Conservation (phyloP, 2,888 invertebrate species). For the Stenotaenia linearis region DNA sequence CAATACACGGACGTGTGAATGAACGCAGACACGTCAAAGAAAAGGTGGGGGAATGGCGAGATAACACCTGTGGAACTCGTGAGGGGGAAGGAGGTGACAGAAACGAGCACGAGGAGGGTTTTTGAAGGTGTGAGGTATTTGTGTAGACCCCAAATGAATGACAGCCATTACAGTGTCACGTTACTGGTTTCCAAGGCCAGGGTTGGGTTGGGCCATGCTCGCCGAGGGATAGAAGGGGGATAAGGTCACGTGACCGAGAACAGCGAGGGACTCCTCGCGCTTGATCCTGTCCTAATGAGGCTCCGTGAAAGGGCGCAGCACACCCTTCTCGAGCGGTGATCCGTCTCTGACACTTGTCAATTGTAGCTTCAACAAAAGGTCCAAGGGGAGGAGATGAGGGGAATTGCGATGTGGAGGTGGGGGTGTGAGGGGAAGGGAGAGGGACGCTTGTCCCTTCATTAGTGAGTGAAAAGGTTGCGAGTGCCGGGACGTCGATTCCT, state of each 20-base stretch:
- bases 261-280: constrained; percentile 20
- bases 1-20: constrained; percentile 12
- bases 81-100: not conserved
- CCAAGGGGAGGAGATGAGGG: constrained; percentile 28
- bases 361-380: constrained; percentile 30
- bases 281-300: constrained; percentile 32
- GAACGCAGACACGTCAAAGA: not conserved
- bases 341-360: constrained; percentile 32
- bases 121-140: constrained; percentile 21
- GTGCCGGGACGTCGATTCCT: not conserved
- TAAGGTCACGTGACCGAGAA: constrained; percentile 30
- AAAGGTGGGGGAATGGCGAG: not conserved
- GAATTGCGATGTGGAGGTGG: not conserved
- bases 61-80: constrained; percentile 12
- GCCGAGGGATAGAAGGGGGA: not conserved
- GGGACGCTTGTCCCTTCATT: not conserved
- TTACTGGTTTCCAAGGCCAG: constrained; percentile 28
- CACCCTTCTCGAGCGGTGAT: constrained; percentile 17
- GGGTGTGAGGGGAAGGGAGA: not conserved
- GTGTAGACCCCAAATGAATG: constrained; percentile 27
- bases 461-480: constrained; percentile 22
- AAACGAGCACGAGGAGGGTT: constrained; percentile 21
- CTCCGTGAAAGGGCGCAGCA: constrained; percentile 15
- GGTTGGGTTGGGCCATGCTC: too few relatives aligned
- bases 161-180: constrained; percentile 32